Evolutionary conservation across 2,888 invertebrate species (phyloP), one percentile per base, ranked within the genome.

Genomic region (Galerucella nymphaeae): DNA sequence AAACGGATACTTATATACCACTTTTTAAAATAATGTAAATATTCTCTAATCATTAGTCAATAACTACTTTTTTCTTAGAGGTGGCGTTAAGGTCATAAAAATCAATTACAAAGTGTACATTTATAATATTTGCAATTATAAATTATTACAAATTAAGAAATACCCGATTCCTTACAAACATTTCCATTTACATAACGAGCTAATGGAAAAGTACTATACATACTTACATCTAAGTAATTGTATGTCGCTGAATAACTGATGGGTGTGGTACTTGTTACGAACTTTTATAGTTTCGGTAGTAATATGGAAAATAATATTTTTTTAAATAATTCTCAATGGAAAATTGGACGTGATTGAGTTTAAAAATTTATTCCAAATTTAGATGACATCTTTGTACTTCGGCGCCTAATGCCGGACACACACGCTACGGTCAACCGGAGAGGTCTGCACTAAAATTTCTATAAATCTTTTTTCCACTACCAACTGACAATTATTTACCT

Each of bases 71-170:
- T 11, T 18, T 53, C 53, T 18, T 53, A 53, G 53, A 53, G 53
- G 53, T 53, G 53, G 18, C 53, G 18, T 53, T 18, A 53, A 53
- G 53, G 18, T 53, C 18, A 53, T 18, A 53, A 53, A 53, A 53
- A 53, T 53, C 53, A 18, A 53, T 53, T 53, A 53, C 53, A 16
- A 53, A 53, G 16, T 53, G 18, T 53, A 53, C 53, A 18, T 48
- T 48, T n/a, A 48, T 48, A n/a, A 14, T n/a, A n/a, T 18, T n/a
- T 9, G 53, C 53, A 10, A 53, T 53, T 53, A 18, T 53, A 18
- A 53, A 53, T 53, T 53, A 53, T 18, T n/a, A 38, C 30, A 1
- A 18, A 18, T 53, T 10, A 4, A 16, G 53, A 53, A 53, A 53
- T 18, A 53, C 2, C 18, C 53, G 18, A 53, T 53, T 53, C 53